Base-by-base conservation (phyloP, 2,113 vertebrate genomes). In the Ceuthmochares aereus region DNA sequence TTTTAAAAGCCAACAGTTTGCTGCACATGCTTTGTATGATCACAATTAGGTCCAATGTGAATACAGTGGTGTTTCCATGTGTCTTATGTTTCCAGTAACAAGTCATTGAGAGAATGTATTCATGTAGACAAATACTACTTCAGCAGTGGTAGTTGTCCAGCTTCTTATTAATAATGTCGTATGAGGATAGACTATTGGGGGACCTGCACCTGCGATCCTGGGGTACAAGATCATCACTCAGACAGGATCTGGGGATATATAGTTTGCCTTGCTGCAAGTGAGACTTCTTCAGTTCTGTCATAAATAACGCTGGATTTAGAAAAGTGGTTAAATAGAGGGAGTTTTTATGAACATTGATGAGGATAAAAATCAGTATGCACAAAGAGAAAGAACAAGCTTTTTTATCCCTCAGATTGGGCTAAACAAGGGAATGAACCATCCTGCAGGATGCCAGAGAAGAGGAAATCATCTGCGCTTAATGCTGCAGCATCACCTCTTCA, bases 81-180 rank as follows among this genome's bases (percentile, higher is more conserved):
- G 40, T 29, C 9, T 19, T 52, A 16, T 27, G 32, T 59, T 95
- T 90, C 62, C 45, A 85, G 27, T 69, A 76, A 43, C 15, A 76
- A 79, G 18, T 45, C 27, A 32, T 3, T 37, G 34, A 77, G 45
- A 10, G 22, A 87, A 56, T 0, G 1, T 5, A 20, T 51, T 84
- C 29, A 29, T 58, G 20, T 14, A 80, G 40, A 42, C 60, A 90
- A 88, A 47, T 22, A 63, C 15, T 74, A 22, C 37, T 81, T 87
- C 60, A 72, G 27, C 8, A 60, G 26, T 2, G 0, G 29, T 45
- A 82, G 30, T 4, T 74, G 42, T 76, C 25, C 62, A 51, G 37
- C 9, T 30, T 49, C 47, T 81, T 60, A 29, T 19, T 36, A 45
- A 36, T n/a, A 63, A 14, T 0, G 0, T 15, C 23, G 15, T 19